Percentiles rank a stretch among this genome's conserved stretches.
These are phyloP conservation scores for Ailurus styani DNA, from an alignment of 2,113 vertebrate genomes.

Conservation along the genomic window DNA sequence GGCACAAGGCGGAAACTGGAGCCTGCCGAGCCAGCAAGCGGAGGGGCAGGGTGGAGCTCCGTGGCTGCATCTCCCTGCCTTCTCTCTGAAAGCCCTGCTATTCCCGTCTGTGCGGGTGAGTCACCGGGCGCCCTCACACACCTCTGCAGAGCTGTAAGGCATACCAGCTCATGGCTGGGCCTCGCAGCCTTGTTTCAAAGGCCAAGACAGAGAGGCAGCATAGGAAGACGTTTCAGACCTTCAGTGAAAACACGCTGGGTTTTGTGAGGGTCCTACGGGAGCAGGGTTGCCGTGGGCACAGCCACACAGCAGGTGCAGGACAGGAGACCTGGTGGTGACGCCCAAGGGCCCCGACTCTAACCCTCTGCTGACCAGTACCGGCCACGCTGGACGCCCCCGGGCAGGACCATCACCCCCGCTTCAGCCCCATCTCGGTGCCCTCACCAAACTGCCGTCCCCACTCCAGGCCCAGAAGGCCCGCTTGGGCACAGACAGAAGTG, in stretches of 20 bases:
- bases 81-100: neutral
- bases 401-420: neutral
- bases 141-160: neutral
- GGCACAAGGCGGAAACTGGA: neutral
- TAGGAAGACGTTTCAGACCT: neutral
- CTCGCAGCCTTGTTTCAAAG: neutral
- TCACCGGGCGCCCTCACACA: neutral
- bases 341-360: neutral
- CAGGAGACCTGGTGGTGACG: too few relatives aligned
- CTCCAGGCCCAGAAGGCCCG: neutral
- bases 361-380: rapidly evolving
- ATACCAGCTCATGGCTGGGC: neutral
- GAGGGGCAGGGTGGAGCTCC: neutral
- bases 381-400: neutral
- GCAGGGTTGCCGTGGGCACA: rapidly evolving
- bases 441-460: neutral
- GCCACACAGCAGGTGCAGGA: neutral
- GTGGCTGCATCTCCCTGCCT: neutral
- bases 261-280: neutral
- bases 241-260: neutral
- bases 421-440: neutral
- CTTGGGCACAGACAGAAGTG: neutral
- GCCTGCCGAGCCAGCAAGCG: too few relatives aligned
- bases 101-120: neutral
- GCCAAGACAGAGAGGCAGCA: neutral